Conservation (phyloP, 2,888 invertebrate species). For the Oscheius onirici region DNA sequence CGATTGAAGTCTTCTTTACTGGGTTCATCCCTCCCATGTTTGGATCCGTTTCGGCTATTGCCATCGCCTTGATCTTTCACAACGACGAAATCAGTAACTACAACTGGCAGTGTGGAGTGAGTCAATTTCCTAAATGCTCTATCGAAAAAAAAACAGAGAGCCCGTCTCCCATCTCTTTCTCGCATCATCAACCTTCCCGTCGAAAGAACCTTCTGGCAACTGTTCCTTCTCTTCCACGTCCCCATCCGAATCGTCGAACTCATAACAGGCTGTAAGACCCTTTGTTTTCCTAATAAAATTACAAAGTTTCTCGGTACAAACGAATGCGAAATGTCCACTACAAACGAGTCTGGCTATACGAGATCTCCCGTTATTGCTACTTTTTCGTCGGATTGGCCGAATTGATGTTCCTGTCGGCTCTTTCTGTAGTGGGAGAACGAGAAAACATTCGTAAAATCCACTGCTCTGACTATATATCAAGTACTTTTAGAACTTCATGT, state of each 20-base stretch:
- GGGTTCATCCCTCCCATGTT: conserved; percentile 70
- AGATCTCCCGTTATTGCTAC: conserved; percentile 47
- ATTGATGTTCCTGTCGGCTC: conserved; percentile 59
- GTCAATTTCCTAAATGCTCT: not conserved
- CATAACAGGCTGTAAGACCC: conserved; percentile 63
- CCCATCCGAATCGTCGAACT: conserved; percentile 68
- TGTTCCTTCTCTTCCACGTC: conserved; percentile 69
- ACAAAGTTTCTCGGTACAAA: conserved; percentile 64
- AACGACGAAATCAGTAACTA: conserved; percentile 70
- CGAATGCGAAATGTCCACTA: conserved; percentile 66
- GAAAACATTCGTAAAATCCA: conserved; percentile 64
- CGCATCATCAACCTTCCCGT: conserved; percentile 70
- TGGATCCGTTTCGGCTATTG: conserved; percentile 67
- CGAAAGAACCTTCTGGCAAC: conserved; percentile 70
- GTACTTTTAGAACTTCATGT: conserved; percentile 63
- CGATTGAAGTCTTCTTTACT: conserved; percentile 62
- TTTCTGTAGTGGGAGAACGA: conserved; percentile 70
- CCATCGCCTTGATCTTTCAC: conserved; percentile 68
- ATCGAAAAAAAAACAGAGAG: conserved; percentile 58
- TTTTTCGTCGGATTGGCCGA: conserved; percentile 54
- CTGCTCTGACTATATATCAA: not conserved
- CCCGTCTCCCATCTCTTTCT: conserved; percentile 68
- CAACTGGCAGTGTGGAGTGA: conserved; percentile 71
- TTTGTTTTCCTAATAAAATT: not conserved
- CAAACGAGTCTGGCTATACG: conserved; percentile 62